Evolutionary conservation across 35 echinoderm and acorn worm genomes (phyloP), one percentile per base, ranked within the genome.

Genomic region (Ophiothrix spiculata): DNA sequence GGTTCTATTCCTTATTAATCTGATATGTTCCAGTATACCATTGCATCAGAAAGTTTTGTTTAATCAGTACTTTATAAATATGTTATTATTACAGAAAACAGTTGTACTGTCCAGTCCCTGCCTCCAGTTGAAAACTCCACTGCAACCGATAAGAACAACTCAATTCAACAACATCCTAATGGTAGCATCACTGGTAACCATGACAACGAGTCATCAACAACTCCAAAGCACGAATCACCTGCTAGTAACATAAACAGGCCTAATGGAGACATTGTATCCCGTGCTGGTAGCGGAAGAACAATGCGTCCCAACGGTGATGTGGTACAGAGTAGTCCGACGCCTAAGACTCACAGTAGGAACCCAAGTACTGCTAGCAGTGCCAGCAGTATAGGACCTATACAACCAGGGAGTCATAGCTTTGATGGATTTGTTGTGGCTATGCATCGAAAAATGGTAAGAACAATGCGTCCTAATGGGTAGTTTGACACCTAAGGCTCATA

Each of bases 391-490:
- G 85, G 87, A 19, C 87, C 84, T 4, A 33, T 84, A 17, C 80
- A 63, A 23, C 56, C 89, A 1, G 76, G 40, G 16, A 76, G 56
- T 23, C 60, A 93, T 33, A 87, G 56, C 42, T 89, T 99, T 87
- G 96, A 99, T 56, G 92, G 96, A 0, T 90, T 93, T 29, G 89
- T 99, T 35, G 83, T 99, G 4, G 96, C 89, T 32, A 94, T 99
- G 96, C 96, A 99, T 88, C 89, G 95, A 25, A 97, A 97, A 80
- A 93, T 93, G 95, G 95, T 97, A 56, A 69, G 29, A 69, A 28
- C 25, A n/a, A 69, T 69, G 25, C 60, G 60, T 12, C 10, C 60
- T 69, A 69, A 69, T 69, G 60, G 60, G 1, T 15, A 69, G 3
- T 25, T 69, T 12, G 60, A 28, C 86, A 31, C 39, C 76, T 6